Evolutionary conservation across 2,113 vertebrate species (phyloP), one percentile per base, ranked within the genome.

Genomic region (Synodontis membranacea): DNA sequence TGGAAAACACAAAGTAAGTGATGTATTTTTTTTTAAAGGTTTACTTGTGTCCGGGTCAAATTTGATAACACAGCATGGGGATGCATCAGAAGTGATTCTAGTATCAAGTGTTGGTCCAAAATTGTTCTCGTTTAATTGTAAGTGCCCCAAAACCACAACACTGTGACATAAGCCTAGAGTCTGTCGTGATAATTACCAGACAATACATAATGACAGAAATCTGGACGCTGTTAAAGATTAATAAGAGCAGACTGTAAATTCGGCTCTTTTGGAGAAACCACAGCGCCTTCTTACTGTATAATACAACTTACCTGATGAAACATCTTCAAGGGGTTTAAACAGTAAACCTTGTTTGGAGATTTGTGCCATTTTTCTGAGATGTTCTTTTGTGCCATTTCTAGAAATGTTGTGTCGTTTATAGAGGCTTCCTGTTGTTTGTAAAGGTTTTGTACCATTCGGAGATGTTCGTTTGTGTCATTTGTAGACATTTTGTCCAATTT

Each of bases 1-100:
- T 99, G 88, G 96, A 95, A 72, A 94, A 97, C 70, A 97, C 96
- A 80, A 95, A 93, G 97, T 97, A 94, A 92, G 96, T n/a, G 2
- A 4, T 8, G 17, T 25, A 5, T 60, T 58, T 8, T n/a, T 58
- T 8, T n/a, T 14, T 28, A 23, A 19, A 19, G 64, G 64, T 42
- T 70, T 28, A 23, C 17, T 66, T 0, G 1, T 28, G 70, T 10
- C 10, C 25, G 68, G 19, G 37, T 50, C 44, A n/a, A 1, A 48
- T 46, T n/a, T 12, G 9, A 48, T 14, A 8, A 72, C n/a, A 3
- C 37, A 39, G 37, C 37, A 0, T 11, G 8, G 34, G 6, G 60
- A 31, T 62, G 9, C 60, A 14, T 62, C 10, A 3, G n/a, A 17
- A n/a, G 28, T 28, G 25, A 62, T 23, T 62, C 23, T 25, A 25